Conservation (phyloP, 2,888 invertebrate species). For the Tipula lateralis region DNA sequence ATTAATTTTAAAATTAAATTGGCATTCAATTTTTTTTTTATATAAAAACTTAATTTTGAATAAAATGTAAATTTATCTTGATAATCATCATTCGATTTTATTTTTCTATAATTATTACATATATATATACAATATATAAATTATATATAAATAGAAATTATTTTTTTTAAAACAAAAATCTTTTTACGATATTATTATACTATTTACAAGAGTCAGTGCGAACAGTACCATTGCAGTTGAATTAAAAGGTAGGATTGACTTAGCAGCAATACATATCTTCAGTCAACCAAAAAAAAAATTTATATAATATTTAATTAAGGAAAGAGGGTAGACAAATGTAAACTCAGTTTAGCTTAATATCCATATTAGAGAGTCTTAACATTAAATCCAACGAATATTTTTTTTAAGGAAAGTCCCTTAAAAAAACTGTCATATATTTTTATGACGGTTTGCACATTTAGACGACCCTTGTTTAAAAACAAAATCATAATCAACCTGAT, state of each 20-base stretch:
- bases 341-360: background rate
- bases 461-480: background rate
- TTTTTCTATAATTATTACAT: background rate
- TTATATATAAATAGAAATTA: conserved; percentile 4
- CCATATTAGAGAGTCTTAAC: no score
- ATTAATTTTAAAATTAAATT: conserved; percentile 20
- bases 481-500: background rate
- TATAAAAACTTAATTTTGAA: background rate
- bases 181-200: background rate
- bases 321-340: background rate
- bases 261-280: background rate
- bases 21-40: background rate
- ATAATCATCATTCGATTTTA: conserved; percentile 4
- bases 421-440: background rate
- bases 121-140: background rate
- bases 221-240: conserved; percentile 19
- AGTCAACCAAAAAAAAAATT: background rate
- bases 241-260: background rate
- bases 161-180: background rate
- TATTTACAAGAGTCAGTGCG: background rate
- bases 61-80: background rate
- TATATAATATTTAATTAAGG: background rate
- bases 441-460: background rate
- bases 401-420: background rate
- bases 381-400: no score